Evolutionary conservation across 2,888 invertebrate species (phyloP).

Genomic region (Odontothrips loti): DNA sequence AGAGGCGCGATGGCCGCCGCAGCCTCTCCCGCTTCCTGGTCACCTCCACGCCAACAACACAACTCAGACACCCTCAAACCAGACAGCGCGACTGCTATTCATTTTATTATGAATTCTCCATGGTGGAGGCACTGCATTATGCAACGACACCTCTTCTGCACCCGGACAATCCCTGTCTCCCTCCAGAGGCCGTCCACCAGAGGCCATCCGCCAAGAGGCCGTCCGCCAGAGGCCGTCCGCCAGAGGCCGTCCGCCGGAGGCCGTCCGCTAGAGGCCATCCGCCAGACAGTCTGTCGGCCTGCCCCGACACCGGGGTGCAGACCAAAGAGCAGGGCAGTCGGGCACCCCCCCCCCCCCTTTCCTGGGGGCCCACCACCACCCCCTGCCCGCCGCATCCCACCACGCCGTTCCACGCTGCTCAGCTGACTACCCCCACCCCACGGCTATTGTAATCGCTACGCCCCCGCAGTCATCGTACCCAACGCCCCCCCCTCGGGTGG

Average conservation of each 20-base stretch:
- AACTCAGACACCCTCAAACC: too few species aligned
- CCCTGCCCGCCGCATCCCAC: background rate
- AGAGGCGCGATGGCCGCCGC: too few species aligned
- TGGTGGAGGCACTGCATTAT: background rate
- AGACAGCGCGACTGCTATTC: background rate
- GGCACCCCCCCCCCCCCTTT: conserved; percentile 37
- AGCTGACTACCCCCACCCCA: conserved; percentile 5
- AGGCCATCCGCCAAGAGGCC: too few species aligned
- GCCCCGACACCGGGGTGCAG: conserved; percentile 44
- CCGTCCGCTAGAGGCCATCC: too few species aligned
- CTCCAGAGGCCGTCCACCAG: too few species aligned
- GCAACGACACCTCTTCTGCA: background rate
- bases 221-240: too few species aligned
- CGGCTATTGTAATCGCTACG: background rate
- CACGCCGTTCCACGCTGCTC: background rate
- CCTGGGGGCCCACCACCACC: background rate
- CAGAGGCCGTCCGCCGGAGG: too few species aligned
- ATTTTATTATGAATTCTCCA: background rate
- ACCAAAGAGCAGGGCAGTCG: conserved; percentile 46
- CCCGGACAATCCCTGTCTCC: too few species aligned
- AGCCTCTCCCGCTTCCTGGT: too few species aligned
- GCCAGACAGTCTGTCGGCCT: background rate
- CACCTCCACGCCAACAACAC: too few species aligned
- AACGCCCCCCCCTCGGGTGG: conserved; percentile 30
- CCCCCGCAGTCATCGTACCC: conserved; percentile 12